Conservation (phyloP, 2,888 invertebrate species). For the Chaitophorus viminalis region DNA sequence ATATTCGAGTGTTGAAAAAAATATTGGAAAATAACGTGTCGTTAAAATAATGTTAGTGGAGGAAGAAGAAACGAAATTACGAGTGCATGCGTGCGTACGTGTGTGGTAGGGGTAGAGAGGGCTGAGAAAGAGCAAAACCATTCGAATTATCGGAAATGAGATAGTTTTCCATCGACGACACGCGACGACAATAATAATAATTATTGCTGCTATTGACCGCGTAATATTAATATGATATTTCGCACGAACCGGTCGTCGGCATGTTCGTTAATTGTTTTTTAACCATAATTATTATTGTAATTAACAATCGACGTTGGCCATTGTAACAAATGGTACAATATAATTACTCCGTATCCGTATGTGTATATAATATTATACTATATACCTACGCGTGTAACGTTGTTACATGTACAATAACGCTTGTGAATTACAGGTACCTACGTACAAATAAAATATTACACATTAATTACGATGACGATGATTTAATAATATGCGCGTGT, state of each 20-base stretch:
- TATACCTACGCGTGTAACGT: not conserved
- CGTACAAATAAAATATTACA: not conserved
- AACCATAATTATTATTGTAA: not conserved
- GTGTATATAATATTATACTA: too few relatives aligned
- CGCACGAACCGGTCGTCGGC: not conserved
- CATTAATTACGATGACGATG: not conserved
- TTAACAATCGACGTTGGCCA: not conserved
- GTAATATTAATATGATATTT: not conserved
- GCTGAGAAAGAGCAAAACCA: not conserved
- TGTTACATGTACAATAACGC: not conserved
- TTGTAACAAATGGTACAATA: not conserved
- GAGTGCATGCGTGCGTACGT: too few relatives aligned
- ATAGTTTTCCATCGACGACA: not conserved
- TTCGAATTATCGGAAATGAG: not conserved
- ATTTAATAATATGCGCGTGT: not conserved
- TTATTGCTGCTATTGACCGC: too few relatives aligned
- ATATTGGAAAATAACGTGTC: not conserved
- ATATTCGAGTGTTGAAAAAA: not conserved
- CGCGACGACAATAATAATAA: not conserved
- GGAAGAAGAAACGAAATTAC: not conserved
- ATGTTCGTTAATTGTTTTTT: not conserved
- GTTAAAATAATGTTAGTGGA: not conserved
- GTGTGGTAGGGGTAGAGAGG: too few relatives aligned
- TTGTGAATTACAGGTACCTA: too few relatives aligned
- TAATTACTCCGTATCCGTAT: not conserved